Conservation (phyloP, 2,888 invertebrate species). For the Tetragonula carbonaria region DNA sequence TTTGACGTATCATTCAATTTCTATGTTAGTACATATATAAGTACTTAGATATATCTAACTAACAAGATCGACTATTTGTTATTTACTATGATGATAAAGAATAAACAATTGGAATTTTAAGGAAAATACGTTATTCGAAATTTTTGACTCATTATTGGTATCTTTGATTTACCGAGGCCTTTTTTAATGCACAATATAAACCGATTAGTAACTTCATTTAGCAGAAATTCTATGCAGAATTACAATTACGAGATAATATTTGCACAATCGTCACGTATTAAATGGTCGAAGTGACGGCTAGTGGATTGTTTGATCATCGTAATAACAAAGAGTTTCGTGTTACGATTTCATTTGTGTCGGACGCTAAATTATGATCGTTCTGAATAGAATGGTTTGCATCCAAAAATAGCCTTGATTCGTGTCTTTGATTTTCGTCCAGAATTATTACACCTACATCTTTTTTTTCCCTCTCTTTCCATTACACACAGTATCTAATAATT, state of each 20-base stretch:
- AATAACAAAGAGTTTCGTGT: constrained; percentile 23
- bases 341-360: constrained; percentile 31
- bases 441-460: not conserved
- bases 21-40: not conserved
- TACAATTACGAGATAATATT: constrained; percentile 1
- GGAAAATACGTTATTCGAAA: not conserved
- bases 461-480: not conserved
- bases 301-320: constrained; percentile 37
- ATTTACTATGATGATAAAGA: not conserved
- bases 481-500: too few species aligned
- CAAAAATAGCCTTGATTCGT: not conserved
- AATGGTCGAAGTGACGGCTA: constrained; percentile 42
- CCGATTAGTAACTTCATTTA: constrained; percentile 3
- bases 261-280: constrained; percentile 45
- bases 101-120: not conserved
- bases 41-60: not conserved
- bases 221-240: not conserved
- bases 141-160: not conserved
- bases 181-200: not conserved
- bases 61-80: not conserved
- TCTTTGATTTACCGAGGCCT: not conserved
- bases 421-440: not conserved
- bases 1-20: not conserved
- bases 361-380: not conserved
- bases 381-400: constrained; percentile 32